These are phyloP conservation scores for Drosophila orosa DNA, from an alignment of 1,140 invertebrate genomes.

Conservation along the genomic window DNA sequence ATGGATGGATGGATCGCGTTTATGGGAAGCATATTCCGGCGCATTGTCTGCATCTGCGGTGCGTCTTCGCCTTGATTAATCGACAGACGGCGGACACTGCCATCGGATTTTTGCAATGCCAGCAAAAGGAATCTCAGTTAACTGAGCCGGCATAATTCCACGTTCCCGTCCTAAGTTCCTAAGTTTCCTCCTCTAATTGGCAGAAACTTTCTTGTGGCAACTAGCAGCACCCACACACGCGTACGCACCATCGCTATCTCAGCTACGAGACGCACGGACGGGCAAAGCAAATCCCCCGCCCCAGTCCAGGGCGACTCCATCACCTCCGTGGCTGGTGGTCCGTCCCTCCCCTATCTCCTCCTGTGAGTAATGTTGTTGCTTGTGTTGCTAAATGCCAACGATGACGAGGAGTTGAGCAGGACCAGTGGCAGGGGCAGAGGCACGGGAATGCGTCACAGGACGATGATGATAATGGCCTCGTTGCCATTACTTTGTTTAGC, in stretches of 20 bases:
- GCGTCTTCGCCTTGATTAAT: constrained; percentile 67
- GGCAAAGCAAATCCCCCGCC: constrained; percentile 31
- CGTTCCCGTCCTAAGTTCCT: constrained; percentile 50
- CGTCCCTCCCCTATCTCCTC: background rate
- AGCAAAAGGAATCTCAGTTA: constrained; percentile 61
- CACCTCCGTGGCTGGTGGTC: constrained; percentile 4
- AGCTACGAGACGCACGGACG: constrained; percentile 57
- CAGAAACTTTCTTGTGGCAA: constrained; percentile 49
- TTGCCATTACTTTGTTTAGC: constrained; percentile 60
- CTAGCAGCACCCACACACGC: constrained; percentile 33
- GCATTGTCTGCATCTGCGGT: constrained; percentile 56
- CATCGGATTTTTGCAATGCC: constrained; percentile 58
- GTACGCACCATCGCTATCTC: constrained; percentile 42
- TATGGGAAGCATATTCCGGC: constrained; percentile 56
- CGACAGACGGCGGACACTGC: constrained; percentile 18
- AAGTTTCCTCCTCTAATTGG: constrained; percentile 64
- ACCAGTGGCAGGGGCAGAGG: background rate
- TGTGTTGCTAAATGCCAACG: constrained; percentile 69
- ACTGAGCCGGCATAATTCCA: constrained; percentile 58
- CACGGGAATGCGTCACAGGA: constrained; percentile 40
- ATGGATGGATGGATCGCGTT: constrained; percentile 25
- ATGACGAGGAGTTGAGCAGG: constrained; percentile 25
- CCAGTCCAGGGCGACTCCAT: constrained; percentile 12
- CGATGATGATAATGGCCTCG: constrained; percentile 74
- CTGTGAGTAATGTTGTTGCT: constrained; percentile 71